Base-by-base conservation (phyloP, 2,888 invertebrate genomes). In the Altica lythri region DNA sequence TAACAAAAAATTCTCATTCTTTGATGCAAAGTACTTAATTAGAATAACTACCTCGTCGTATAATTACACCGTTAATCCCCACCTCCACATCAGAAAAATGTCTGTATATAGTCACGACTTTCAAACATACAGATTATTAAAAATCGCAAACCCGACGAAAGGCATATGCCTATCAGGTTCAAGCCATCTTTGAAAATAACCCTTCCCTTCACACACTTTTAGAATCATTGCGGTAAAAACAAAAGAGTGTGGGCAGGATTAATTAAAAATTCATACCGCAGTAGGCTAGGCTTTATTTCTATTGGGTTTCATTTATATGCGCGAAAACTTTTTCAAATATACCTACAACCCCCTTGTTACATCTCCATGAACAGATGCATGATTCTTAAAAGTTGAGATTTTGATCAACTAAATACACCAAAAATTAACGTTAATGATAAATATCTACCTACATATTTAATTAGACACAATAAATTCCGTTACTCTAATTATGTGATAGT, bases 231-330 rank as follows among this genome's bases (percentile, higher is more conserved):
- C 68, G 69, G 57, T 67, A 71, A 73, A 75, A 74, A 75, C 75
- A 75, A 75, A 72, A 72, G 64, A 64, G 60, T 69, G 74, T 75
- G 75, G 76, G 76, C 71, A 68, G 75, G 74, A 66, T 70, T 76
- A 75, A 76, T 76, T 76, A 76, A 76, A 75, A 76, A 75, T 75
- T 75, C 75, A 66, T 70, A 51, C 59, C 55, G 64, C 59, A 58
- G 61, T 59, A 60, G 56, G 62, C 59, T 44, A 61, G 48, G 55
- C 66, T 58, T 66, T 59, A 57, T 62, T 68, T 68, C 65, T 64
- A 72, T 72, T 72, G 72, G 72, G 65, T 60, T 56, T 53, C 54
- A 49, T 51, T 47, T 53, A 58, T 56, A 59, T 64, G 62, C 50
- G 53, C 52, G 49, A 47, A 53, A 48, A 59, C 59, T 62, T 60